Evolutionary conservation across 1,140 invertebrate genomes (phyloP), one percentile per base, ranked within the genome.

Genomic region (Batillaria attramentaria): DNA sequence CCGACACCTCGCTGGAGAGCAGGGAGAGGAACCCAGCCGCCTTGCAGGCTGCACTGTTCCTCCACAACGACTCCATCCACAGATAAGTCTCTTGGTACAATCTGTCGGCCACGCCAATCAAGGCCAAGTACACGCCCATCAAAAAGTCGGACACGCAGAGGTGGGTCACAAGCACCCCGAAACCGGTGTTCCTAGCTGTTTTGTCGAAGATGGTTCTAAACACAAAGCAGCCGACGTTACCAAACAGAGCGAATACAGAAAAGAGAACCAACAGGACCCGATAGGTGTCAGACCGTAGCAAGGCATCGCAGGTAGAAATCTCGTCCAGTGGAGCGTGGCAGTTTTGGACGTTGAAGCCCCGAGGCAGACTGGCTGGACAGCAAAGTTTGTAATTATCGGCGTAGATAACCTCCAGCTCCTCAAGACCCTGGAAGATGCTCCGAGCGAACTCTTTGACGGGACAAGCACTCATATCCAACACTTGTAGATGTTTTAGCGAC

Each of bases 51-150:
- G 24, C 28, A 35, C 68, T 72, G 37, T 16, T 70, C 31, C 60
- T 78, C 77, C 77, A 78, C 28, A 72, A 46, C 13, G 16, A 20
- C 10, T 72, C 77, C 10, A 50, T 33, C 31, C 39, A 41, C 68
- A 72, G 46, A 28, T 79, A 79, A n/a, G 50, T 33, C 20, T 89
- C 92, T 3, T 69, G 41, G 69, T 72, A 78, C 43, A 57, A 62
- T 10, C 37, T 39, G 46, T 78, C 77, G 28, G 77, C 77, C 20
- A 46, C 28, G 10, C 77, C 77, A 31, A 78, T 60, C 24, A 72
- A 72, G 6, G 66, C 75, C 42, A 77, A 35, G 43, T 77, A 77
- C 5, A 77, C 41, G 77, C 70, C n/a, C n/a, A n/a, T n/a, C n/a
- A n/a, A n/a, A n/a, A n/a, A n/a, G n/a, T n/a, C n/a, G n/a, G n/a